Base-by-base conservation (phyloP, 2,113 vertebrate genomes). In the Astur gentilis region DNA sequence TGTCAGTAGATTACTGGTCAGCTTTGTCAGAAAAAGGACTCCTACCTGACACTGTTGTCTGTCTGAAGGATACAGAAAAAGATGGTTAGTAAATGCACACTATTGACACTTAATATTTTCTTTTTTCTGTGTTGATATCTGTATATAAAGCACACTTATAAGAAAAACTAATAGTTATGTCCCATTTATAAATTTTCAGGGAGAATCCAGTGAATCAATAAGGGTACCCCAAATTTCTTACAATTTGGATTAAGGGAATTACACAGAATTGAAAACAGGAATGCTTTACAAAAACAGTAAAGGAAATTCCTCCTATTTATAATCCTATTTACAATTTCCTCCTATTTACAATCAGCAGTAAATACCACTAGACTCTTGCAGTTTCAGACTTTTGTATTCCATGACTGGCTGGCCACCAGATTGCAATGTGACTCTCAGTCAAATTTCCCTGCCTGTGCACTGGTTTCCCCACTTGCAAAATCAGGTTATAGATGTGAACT, bases 11-110 rank as follows among this genome's bases (percentile, higher is more conserved):
- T 7, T 98, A 99, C 45, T 97, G 99, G 98, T 78, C 91, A 52
- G 85, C 77, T 61, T 97, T 99, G 78, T 52, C 92, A 65, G 95
- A 98, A 36, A 98, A 96, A 90, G 98, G 91, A 94, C 82, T 99
- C 90, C 58, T 97, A 65, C 99, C 99, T 44, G 99, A 99, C 80
- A 94, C 97, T 60, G 55, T 99, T 34, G 98, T 99, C 96, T 98
- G 97, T 95, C 98, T 99, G 91, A 97, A 83, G 94, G 95, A 99
- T 95, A 94, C 58, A 36, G 93, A 97, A 87, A 95, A 92, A 79
- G 95, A 98, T 32, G 98, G 99, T 99, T 97, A 81, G 97, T 98
- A 96, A 94, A 97, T 95, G 73, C 71, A 95, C 47, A 58, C 23
- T 62, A 84, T 65, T 47, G 66, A 69, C 79, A 91, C 32, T 81